A percentile compares a stretch with the other conserved stretches of the same genome.
Evolutionary conservation across 2,113 vertebrate genomes (phyloP).

Genomic region (Heliornis fulica): DNA sequence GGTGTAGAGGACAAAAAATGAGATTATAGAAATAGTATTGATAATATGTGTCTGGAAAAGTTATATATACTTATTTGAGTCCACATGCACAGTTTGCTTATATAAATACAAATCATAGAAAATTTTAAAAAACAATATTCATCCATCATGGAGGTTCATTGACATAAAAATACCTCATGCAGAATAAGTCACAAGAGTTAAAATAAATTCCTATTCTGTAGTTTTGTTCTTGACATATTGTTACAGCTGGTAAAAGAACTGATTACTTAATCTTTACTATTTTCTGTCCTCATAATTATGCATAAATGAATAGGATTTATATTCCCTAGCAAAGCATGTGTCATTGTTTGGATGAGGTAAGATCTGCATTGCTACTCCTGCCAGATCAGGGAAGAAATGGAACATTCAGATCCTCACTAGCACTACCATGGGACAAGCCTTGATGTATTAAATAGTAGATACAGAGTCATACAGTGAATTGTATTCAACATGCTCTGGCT

Average conservation of each 20-base stretch:
- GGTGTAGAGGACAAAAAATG: not conserved
- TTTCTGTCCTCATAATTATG: not conserved
- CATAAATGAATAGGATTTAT: not conserved
- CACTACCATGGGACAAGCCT: not conserved
- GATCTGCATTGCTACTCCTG: not conserved
- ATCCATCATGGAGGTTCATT: not conserved
- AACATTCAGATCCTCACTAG: not conserved
- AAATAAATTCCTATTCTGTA: not conserved
- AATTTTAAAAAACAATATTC: not conserved
- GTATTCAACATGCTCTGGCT: not conserved
- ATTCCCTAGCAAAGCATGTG: not conserved
- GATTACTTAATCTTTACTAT: not conserved
- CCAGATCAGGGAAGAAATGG: not conserved
- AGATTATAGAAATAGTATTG: not conserved
- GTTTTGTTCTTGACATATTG: not conserved
- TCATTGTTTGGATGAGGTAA: not conserved
- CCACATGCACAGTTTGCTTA: not conserved
- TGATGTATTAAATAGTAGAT: not conserved
- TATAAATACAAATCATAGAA: not conserved
- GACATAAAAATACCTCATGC: not conserved
- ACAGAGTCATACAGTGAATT: not conserved
- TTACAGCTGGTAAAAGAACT: not conserved
- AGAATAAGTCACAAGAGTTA: accelerated
- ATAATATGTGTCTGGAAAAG: not conserved
- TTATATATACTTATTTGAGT: accelerated